These are phyloP conservation scores for Hypotaenidia okinawae DNA, from an alignment of 2,797 vertebrate species.

Conservation along the genomic window DNA sequence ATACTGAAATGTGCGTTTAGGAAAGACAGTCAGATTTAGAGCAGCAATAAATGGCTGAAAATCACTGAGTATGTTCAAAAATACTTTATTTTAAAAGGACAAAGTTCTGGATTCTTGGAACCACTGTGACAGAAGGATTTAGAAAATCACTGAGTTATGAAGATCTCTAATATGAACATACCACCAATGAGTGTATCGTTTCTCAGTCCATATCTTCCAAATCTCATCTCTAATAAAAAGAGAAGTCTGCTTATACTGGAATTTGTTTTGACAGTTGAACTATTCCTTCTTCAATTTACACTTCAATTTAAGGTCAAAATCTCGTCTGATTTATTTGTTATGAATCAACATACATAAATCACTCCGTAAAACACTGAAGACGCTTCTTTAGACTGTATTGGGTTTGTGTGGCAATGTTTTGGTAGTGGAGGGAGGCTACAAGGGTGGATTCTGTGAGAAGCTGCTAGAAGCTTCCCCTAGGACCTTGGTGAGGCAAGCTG, in stretches of 20 bases:
- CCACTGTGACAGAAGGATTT: background rate
- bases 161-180: background rate
- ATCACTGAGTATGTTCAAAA: background rate
- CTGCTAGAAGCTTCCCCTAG: too few relatives aligned
- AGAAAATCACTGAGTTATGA: background rate
- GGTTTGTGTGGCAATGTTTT: too few relatives aligned
- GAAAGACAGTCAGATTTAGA: background rate
- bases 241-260: background rate
- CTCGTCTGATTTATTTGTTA: background rate
- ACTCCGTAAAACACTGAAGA: background rate
- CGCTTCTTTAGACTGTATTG: background rate
- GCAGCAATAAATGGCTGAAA: background rate
- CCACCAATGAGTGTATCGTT: background rate
- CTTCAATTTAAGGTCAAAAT: background rate
- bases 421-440: too few relatives aligned
- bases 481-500: too few relatives aligned
- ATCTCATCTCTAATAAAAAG: background rate
- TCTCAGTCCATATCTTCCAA: background rate
- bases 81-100: background rate
- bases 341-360: background rate
- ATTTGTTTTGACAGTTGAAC: background rate
- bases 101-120: background rate
- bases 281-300: background rate
- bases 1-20: background rate
- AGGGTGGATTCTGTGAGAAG: too few relatives aligned